phyloP scores from a whole-genome alignment of 2,797 vertebrate genomes.

The Podarcis siculus region DNA sequence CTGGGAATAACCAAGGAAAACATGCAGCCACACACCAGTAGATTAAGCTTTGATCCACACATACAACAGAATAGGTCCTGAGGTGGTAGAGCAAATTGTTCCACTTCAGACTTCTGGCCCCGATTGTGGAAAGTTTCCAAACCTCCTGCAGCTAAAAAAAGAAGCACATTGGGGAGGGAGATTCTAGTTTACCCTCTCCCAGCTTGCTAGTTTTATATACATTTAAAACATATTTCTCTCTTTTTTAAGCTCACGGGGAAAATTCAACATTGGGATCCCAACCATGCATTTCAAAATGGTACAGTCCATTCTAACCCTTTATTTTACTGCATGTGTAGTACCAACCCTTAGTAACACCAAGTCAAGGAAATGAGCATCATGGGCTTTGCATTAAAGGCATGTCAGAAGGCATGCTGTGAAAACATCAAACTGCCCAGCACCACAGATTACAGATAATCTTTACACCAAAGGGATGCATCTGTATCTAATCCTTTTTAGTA shows the following conservation, averaged over 20 bases:
- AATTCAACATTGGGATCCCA: too few relatives aligned
- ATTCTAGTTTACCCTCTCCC: too few relatives aligned
- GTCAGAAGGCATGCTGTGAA: slow-evolving; percentile 9
- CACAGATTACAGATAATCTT: slow-evolving; percentile 17
- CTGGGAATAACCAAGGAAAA: background rate
- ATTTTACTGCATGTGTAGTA: too few relatives aligned
- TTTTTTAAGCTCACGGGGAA: too few relatives aligned
- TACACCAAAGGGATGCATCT: background rate
- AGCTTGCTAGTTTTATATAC: too few relatives aligned
- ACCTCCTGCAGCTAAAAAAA: background rate
- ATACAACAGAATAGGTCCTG: background rate
- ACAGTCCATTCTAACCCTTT: too few relatives aligned
- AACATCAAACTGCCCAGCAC: slow-evolving; percentile 5
- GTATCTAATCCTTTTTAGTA: background rate
- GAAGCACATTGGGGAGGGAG: background rate
- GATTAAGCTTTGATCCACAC: background rate
- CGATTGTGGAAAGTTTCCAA: background rate
- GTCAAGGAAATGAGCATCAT: background rate
- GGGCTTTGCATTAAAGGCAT: background rate
- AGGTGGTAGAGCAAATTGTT: slow-evolving; percentile 15
- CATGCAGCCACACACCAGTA: background rate
- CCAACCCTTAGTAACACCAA: background rate
- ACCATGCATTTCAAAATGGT: too few relatives aligned
- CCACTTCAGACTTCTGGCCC: background rate
- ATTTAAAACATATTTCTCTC: too few relatives aligned